Evolutionary conservation across 2,113 vertebrate species (phyloP).

Genomic region (Mellivora capensis): DNA sequence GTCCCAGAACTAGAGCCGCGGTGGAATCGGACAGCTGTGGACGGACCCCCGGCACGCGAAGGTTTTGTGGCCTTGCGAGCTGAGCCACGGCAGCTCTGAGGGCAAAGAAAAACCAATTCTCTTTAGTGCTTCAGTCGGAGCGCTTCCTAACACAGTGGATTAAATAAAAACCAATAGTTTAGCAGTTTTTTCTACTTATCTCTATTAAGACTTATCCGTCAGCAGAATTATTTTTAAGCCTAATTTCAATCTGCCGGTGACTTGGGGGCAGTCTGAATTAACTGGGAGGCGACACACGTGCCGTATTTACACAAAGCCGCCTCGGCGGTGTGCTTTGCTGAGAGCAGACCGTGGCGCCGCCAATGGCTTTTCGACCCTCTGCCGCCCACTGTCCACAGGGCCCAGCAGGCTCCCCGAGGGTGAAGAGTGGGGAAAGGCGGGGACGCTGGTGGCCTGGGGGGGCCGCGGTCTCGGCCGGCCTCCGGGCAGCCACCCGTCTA

Average conservation of each 20-base stretch:
- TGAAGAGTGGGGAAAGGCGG: rapidly evolving
- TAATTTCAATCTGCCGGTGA: constrained; percentile 76
- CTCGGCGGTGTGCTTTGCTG: not conserved
- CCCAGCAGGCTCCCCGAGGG: rapidly evolving
- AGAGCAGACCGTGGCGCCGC: not conserved
- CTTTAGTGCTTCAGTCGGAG: constrained; percentile 79
- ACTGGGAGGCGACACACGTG: not conserved
- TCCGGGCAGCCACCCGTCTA: not conserved
- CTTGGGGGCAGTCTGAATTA: constrained; percentile 53
- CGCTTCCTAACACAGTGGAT: constrained; percentile 73
- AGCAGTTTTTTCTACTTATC: constrained; percentile 57
- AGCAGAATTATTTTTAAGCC: constrained; percentile 64
- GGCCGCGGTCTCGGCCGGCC: not conserved
- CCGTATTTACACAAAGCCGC: not conserved
- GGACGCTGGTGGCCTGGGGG: rapidly evolving
- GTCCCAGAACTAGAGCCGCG: rapidly evolving
- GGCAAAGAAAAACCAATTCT: constrained; percentile 79
- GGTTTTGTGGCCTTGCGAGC: constrained; percentile 39
- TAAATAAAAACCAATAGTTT: constrained; percentile 75
- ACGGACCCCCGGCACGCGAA: not conserved
- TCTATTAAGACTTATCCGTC: constrained; percentile 65
- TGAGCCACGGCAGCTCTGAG: constrained; percentile 57
- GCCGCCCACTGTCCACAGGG: rapidly evolving
- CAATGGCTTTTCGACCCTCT: not conserved
- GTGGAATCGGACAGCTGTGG: rapidly evolving